A percentile compares a stretch with the other conserved stretches of the same genome.
phyloP scores from a whole-genome alignment of 2,113 vertebrate genomes.

The Callionymus lyra region DNA sequence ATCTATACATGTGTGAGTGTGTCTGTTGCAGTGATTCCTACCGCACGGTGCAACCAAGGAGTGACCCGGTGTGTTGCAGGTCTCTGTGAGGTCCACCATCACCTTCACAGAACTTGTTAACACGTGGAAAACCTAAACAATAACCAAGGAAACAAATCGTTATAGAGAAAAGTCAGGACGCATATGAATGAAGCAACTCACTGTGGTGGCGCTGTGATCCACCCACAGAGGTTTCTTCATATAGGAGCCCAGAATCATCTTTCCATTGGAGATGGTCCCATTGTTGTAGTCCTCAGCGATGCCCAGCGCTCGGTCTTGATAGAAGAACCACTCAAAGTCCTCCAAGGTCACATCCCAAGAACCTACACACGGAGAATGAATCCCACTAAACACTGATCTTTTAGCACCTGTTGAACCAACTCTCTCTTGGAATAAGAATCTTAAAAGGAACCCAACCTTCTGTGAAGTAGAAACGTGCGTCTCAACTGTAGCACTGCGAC shows the following conservation, averaged over 20 bases:
- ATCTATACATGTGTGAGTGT: not conserved
- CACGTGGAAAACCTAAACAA: constrained; percentile 56
- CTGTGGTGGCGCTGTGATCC: constrained; percentile 55
- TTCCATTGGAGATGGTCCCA: constrained; percentile 49
- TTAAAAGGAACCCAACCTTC: no score
- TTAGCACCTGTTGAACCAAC: no score
- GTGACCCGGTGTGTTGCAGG: constrained; percentile 38
- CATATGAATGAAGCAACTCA: constrained; percentile 19
- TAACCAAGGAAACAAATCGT: not conserved
- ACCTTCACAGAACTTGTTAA: constrained; percentile 57
- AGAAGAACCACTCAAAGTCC: constrained; percentile 62
- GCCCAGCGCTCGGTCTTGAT: constrained; percentile 54
- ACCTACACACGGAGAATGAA: constrained; percentile 17
- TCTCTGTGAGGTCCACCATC: constrained; percentile 30
- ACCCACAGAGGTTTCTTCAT: constrained; percentile 67
- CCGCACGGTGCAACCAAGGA: constrained; percentile 60
- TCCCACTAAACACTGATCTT: no score
- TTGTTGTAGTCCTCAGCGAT: constrained; percentile 41
- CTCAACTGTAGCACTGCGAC: no score
- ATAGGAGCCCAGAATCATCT: constrained; percentile 61
- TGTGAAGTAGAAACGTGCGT: no score
- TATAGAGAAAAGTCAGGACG: not conserved
- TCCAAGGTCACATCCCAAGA: constrained; percentile 39
- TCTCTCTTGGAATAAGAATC: no score
- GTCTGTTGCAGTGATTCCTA: constrained; percentile 24